A percentile compares a stretch with the other conserved stretches of the same genome.
Evolutionary conservation across 1,140 invertebrate species (phyloP).

Genomic region (Zophobas morio): DNA sequence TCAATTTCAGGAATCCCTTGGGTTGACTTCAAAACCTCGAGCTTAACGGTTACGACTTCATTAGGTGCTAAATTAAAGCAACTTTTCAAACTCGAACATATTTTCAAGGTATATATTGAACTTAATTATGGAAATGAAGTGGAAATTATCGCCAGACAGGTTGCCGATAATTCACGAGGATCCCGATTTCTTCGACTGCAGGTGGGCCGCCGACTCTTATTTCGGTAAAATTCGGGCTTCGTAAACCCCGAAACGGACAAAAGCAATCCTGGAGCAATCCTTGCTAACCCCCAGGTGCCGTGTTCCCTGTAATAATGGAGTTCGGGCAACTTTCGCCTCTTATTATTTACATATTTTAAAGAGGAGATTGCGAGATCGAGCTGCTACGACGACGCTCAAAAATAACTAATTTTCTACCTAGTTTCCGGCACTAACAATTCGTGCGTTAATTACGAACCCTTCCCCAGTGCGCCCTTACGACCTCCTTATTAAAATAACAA

Average conservation of each 20-base stretch:
- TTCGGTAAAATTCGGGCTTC: not conserved
- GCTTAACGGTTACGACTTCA: constrained; percentile 42
- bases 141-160: constrained; percentile 14
- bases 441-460: too few relatives aligned
- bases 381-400: too few relatives aligned
- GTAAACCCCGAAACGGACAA: not conserved
- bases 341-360: too few relatives aligned
- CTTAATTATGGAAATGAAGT: constrained; percentile 33
- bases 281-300: constrained; percentile 1
- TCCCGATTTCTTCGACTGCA: not conserved
- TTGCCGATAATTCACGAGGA: not conserved
- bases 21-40: constrained; percentile 41
- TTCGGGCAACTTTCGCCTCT: too few relatives aligned
- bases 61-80: constrained; percentile 41
- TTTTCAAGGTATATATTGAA: constrained; percentile 37
- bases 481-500: constrained; percentile 3
- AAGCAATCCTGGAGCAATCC: not conserved
- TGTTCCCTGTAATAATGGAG: too few relatives aligned
- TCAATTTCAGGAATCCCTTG: constrained; percentile 42
- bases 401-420: too few relatives aligned
- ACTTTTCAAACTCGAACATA: constrained; percentile 40
- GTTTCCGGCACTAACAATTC: too few relatives aligned
- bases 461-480: not conserved
- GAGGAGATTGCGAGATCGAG: too few relatives aligned
- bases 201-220: too few relatives aligned